A percentile compares a stretch with the other conserved stretches of the same genome.
Evolutionary conservation across 2,888 invertebrate genomes (phyloP).

Genomic region (Bugulina stolonifera): DNA sequence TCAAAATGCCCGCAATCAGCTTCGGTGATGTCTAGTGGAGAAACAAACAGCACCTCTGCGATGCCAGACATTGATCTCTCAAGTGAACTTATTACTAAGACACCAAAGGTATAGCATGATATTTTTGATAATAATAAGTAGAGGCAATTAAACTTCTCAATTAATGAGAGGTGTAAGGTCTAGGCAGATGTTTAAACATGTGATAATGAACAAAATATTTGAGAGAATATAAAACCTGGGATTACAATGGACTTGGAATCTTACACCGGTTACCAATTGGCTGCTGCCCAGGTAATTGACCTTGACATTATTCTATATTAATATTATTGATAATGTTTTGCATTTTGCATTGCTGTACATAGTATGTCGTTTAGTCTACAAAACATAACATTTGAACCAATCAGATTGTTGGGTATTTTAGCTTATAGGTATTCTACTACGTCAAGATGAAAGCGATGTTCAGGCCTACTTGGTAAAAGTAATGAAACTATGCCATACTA

Average conservation of each 20-base stretch:
- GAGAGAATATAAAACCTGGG: too few relatives aligned
- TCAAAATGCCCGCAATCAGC: neutral
- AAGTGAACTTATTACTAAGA: slow-evolving; percentile 2
- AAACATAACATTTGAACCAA: neutral
- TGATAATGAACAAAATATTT: too few relatives aligned
- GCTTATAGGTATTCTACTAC: slow-evolving; percentile 20
- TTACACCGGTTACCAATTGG: too few relatives aligned
- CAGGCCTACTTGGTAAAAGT: slow-evolving; percentile 25
- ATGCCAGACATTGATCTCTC: slow-evolving; percentile 23
- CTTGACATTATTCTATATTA: too few relatives aligned
- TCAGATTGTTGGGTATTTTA: neutral
- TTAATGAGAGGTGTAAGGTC: too few relatives aligned
- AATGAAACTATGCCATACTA: neutral
- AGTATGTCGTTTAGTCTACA: neutral
- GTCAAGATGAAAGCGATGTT: slow-evolving; percentile 3
- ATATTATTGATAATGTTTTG: too few relatives aligned
- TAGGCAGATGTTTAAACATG: too few relatives aligned
- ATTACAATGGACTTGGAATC: too few relatives aligned
- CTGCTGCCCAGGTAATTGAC: too few relatives aligned
- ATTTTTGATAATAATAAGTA: too few relatives aligned
- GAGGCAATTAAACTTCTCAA: too few relatives aligned
- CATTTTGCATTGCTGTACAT: neutral
- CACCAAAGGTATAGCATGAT: too few relatives aligned
- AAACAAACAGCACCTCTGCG: neutral
- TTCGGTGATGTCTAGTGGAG: neutral